phyloP scores from a whole-genome alignment of 1,140 invertebrate genomes.

The Tetragonula clypearis region DNA sequence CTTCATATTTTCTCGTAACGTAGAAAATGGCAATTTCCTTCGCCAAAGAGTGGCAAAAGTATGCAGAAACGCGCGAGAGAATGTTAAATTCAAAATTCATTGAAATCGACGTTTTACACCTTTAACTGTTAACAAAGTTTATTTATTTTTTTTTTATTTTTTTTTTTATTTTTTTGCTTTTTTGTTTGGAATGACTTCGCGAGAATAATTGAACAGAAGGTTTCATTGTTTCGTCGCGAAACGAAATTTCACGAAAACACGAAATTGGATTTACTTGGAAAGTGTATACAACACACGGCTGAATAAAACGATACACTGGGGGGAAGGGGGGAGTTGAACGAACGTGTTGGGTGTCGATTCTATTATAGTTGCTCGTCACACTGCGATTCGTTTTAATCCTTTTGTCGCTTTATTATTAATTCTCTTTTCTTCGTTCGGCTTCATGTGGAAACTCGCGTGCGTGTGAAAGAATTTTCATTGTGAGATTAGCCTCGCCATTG shows the following conservation, averaged over 20 bases:
- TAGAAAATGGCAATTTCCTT: too few species aligned
- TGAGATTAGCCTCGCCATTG: background rate
- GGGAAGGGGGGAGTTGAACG: background rate
- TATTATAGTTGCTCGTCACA: background rate
- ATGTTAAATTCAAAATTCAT: too few species aligned
- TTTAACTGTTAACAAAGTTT: too few species aligned
- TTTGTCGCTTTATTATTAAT: background rate
- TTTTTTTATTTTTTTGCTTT: too few species aligned
- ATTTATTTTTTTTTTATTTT: too few species aligned
- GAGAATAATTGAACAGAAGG: background rate
- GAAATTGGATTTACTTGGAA: background rate
- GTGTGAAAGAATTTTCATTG: background rate
- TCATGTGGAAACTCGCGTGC: background rate
- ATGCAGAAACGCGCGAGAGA: too few species aligned
- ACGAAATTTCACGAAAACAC: background rate
- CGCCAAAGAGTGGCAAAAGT: too few species aligned
- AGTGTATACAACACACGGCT: background rate
- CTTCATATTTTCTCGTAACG: too few species aligned
- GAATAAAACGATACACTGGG: background rate
- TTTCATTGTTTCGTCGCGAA: background rate
- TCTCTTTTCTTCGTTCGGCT: background rate
- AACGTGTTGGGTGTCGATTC: background rate
- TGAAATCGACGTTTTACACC: too few species aligned
- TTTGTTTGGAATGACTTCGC: rapidly evolving
- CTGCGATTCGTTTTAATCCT: background rate